Evolutionary conservation across 2,797 vertebrate species (phyloP).

Genomic region (Darevskia mixta): DNA sequence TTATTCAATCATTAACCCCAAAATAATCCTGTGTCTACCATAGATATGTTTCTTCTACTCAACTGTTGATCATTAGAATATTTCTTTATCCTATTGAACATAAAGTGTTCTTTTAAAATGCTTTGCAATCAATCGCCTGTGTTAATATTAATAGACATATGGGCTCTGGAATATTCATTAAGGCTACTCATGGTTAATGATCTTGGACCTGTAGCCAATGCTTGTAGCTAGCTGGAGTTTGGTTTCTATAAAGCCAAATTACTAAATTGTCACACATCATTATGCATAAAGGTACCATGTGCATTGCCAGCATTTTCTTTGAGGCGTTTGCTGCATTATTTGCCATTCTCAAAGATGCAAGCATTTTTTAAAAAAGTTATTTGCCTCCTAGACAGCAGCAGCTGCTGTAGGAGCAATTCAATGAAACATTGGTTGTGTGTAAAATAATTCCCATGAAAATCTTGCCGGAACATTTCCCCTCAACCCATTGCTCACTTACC

Average conservation of each 20-base stretch:
- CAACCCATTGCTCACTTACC: neutral
- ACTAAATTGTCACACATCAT: too few relatives aligned
- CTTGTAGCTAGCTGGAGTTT: too few relatives aligned
- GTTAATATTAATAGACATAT: neutral
- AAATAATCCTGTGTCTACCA: neutral
- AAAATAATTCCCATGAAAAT: constrained; percentile 55
- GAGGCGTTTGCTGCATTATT: too few relatives aligned
- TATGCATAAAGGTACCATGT: too few relatives aligned
- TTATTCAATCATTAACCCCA: neutral
- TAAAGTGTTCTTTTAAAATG: neutral
- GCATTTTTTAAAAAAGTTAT: neutral
- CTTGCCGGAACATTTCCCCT: constrained; percentile 63
- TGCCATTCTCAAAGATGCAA: too few relatives aligned
- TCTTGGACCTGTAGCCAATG: too few relatives aligned
- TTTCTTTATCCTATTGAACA: neutral
- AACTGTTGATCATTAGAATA: neutral
- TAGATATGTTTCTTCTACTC: neutral
- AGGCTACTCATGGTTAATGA: too few relatives aligned
- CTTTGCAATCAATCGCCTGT: neutral
- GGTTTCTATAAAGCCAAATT: too few relatives aligned
- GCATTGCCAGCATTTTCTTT: too few relatives aligned
- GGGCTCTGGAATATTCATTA: neutral
- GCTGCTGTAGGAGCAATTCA: neutral
- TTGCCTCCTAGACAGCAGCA: neutral
- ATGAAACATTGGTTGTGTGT: neutral